Evolutionary conservation across 2,797 vertebrate genomes (phyloP), one percentile per base, ranked within the genome.

Genomic region (Tenualosa ilisha): DNA sequence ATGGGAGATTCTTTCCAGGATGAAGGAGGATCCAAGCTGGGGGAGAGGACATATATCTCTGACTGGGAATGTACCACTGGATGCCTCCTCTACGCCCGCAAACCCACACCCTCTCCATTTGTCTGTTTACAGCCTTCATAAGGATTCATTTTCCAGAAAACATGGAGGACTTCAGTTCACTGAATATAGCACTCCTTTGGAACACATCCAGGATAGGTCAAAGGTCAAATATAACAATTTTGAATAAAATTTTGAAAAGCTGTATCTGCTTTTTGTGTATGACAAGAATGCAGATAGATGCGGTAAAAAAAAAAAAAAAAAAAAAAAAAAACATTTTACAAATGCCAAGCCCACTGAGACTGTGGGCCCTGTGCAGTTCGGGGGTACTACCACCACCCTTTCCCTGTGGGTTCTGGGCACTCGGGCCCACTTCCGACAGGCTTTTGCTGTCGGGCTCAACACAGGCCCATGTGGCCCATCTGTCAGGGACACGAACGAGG

Each of bases 1-100:
- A 37, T 84, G 82, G 86, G 37, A 84, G 88, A 93, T 93, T 94
- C 90, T 92, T 94, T 93, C 93, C 93, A 94, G 88, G 90, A 87
- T 89, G 87, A 84, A 84, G 89, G 90, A 88, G 89, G 56, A 61
- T 84, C 46, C 83, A 87, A 75, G 68, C 68, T 17, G 13, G 7
- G 68, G 4, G 31, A 75, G 3, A 40, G 68, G 68, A 75, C 12
- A 75, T 43, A 13, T 2, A 75, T 75, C 37, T 43, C 37, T 43
- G 68, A 43, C 13, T 12, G 37, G 31, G 68, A 37, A 43, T 20
- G 68, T 40, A 43, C 40, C 68, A 40, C 40, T 5, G 13, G 68
- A 75, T 20, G 37, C 40, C 68, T 65, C 12, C 20, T 59, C 56
- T 22, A 31, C 26, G 63, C 24, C 24, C 24, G 11, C 15, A 17